Percentiles rank a stretch among this genome's conserved stretches.
Conservation (phyloP, 2,888 invertebrate species). For the Metacarcinus magister region DNA sequence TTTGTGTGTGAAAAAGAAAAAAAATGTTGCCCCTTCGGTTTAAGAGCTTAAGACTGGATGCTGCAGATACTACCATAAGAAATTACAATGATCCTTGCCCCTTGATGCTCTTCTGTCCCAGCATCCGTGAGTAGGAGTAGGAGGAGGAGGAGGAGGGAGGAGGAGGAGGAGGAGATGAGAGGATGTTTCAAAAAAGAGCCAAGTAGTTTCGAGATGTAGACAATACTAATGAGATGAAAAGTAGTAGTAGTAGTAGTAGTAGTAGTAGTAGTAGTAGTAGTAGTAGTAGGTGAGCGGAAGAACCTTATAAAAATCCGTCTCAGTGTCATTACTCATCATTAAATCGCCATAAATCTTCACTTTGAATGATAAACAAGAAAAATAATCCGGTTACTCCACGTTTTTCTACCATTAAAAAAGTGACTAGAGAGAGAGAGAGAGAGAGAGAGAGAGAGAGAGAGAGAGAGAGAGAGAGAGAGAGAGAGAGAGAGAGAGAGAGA, state of each 20-base stretch:
- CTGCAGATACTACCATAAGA: not conserved
- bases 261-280: conserved; percentile 4
- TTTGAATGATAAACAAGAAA: not conserved
- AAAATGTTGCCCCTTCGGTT: not conserved
- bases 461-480: not conserved
- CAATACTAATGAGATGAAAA: not conserved
- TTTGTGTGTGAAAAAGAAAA: not conserved
- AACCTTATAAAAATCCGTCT: not conserved
- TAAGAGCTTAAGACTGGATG: not conserved
- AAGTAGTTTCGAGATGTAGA: not conserved
- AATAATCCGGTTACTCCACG: not conserved
- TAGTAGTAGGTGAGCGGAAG: not conserved
- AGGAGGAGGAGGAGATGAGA: not conserved
- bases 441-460: not conserved
- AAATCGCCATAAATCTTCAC: not conserved
- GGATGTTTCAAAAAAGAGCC: not conserved
- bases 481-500: not conserved
- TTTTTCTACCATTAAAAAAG: not conserved
- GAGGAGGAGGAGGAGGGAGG: not conserved
- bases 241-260: conserved; percentile 21
- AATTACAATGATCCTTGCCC: conserved; percentile 5
- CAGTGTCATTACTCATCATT: not conserved
- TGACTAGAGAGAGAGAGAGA: not conserved
- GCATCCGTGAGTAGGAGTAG: not conserved
- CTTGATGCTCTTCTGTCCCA: not conserved